phyloP scores from a whole-genome alignment of 2,113 vertebrate species.

The Ranitomeya variabilis region DNA sequence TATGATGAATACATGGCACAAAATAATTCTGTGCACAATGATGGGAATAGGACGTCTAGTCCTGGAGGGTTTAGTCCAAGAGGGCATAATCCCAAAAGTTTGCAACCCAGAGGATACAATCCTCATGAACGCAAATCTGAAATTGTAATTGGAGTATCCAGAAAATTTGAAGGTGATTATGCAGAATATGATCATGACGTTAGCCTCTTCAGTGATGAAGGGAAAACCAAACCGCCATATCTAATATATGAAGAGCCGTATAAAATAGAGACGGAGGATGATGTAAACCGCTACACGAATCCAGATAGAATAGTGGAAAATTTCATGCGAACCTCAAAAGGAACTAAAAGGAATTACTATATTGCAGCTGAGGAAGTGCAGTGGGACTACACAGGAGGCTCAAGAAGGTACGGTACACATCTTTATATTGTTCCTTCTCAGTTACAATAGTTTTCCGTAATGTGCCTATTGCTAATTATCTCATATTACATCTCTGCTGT shows the following conservation, averaged over 20 bases:
- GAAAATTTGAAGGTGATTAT: conserved; percentile 70
- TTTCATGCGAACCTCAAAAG: conserved; percentile 74
- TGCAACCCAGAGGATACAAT: conserved; percentile 49
- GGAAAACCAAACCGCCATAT: conserved; percentile 67
- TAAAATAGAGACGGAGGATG: conserved; percentile 66
- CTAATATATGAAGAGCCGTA: conserved; percentile 87
- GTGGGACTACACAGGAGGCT: conserved; percentile 86
- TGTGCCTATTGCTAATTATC: not conserved
- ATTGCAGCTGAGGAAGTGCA: conserved; percentile 87
- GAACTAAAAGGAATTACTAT: conserved; percentile 80
- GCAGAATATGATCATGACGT: conserved; percentile 70
- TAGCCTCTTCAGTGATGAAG: not conserved
- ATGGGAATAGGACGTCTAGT: not conserved
- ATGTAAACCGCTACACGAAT: conserved; percentile 67
- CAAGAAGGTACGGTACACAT: conserved; percentile 75
- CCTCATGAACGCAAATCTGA: conserved; percentile 53
- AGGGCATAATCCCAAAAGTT: not conserved
- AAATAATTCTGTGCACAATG: conserved; percentile 12
- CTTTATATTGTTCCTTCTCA: not conserved
- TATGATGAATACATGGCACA: not conserved
- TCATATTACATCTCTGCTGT: not conserved
- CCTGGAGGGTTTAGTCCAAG: conserved; percentile 51
- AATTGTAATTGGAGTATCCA: conserved; percentile 79
- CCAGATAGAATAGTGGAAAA: conserved; percentile 75
- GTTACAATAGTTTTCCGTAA: not conserved